Base-by-base conservation (phyloP, 2,113 vertebrate species). In the Oceanites oceanicus region DNA sequence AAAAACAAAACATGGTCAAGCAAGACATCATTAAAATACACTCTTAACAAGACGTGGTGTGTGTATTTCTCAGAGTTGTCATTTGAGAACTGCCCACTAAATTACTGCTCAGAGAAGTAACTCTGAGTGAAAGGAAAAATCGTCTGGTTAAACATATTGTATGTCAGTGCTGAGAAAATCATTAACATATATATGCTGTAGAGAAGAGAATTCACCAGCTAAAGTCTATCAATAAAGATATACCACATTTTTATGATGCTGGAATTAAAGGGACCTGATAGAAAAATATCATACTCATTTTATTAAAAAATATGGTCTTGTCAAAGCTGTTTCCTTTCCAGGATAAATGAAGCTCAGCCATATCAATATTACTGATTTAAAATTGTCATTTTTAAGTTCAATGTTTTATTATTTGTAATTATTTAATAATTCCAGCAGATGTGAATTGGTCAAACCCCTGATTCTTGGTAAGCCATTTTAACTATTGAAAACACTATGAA, bases 161-260 rank as follows among this genome's bases (percentile, higher is more conserved):
- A 73, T 95, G 92, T 93, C 91, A 94, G 96, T 71, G 63, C 81
- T 83, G 78, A 96, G 89, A 96, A 96, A 97, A 97, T 94, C 95
- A 96, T 96, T 96, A 97, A 91, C 89, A 90, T 95, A 92, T 73
- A 94, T 93, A 93, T 90, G 53, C 92, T 80, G 84, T 68, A 88
- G 93, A 96, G 84, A 61, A 91, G 67, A 94, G 42, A 96, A 93
- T 94, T 88, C 81, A 95, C 70, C 55, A 91, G 77, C 74, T 90
- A 79, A 92, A 95, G 62, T 94, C 95, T 95, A 89, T 97, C 96
- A 95, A 91, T 97, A 97, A 95, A 95, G 89, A 97, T 79, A 95
- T 73, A 96, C 94, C 91, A 92, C 66, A 79, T 86, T 95, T 95
- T 97, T 95, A 96, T 86, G 91, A 94, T 83, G 76, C 67, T 87